A percentile compares a stretch with the other conserved stretches of the same genome.
Conservation (phyloP, 1,140 invertebrate genomes). For the Aphelinus atriplicis region DNA sequence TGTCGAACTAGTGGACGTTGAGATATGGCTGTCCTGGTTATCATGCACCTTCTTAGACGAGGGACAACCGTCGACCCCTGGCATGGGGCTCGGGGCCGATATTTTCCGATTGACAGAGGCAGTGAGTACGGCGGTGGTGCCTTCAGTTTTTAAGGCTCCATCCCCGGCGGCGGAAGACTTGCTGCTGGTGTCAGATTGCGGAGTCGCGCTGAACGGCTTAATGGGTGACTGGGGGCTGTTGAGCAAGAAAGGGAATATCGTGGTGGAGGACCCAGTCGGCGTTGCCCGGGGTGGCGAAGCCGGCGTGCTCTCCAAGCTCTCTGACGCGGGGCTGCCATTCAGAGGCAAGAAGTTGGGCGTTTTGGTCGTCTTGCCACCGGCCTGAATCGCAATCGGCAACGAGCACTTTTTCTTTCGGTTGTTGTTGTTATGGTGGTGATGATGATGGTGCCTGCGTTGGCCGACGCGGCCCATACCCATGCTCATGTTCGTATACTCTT, state of each 20-base stretch:
- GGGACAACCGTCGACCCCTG: conserved; percentile 34
- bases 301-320: conserved; percentile 62
- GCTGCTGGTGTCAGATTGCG: conserved; percentile 5
- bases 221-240: conserved; percentile 71
- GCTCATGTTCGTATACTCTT: conserved; percentile 65
- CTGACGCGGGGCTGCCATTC: conserved; percentile 59
- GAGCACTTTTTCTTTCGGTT: conserved; percentile 66
- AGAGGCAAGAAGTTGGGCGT: conserved; percentile 60
- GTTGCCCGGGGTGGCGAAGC: conserved; percentile 65
- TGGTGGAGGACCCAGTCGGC: conserved; percentile 66
- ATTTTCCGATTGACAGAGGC: conserved; percentile 43
- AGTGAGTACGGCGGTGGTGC: conserved; percentile 55
- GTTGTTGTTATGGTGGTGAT: conserved; percentile 46
- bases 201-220: conserved; percentile 55
- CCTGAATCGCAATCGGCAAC: conserved; percentile 71
- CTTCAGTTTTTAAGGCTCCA: conserved; percentile 34
- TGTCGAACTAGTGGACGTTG: neutral
- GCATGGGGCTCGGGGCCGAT: conserved; percentile 44
- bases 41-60: conserved; percentile 34
- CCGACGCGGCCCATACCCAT: conserved; percentile 50
- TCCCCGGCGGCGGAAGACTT: conserved; percentile 34
- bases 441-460: conserved; percentile 41
- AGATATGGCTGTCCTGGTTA: conserved; percentile 6
- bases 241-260: conserved; percentile 71
- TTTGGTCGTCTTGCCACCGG: conserved; percentile 59